phyloP scores from a whole-genome alignment of 35 echinoderm and acorn worm genomes.

The Eucidaris tribuloides region DNA sequence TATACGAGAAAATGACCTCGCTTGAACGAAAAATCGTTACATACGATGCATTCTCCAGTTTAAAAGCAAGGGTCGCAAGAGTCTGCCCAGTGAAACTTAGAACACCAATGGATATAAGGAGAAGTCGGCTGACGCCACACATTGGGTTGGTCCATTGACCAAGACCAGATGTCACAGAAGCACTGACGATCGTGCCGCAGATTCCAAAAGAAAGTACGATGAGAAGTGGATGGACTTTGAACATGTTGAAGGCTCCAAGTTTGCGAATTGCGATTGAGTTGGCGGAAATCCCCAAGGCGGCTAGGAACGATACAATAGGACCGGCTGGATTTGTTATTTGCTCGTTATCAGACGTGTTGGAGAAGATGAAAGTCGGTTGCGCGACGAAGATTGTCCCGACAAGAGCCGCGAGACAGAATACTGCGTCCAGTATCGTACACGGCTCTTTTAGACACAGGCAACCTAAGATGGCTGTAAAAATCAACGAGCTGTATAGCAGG shows the following conservation, averaged over 20 bases:
- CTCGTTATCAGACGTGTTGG: not conserved
- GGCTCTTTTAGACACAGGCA: not conserved
- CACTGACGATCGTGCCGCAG: not conserved
- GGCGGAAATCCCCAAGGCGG: not conserved
- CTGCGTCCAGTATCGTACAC: not conserved
- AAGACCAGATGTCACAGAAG: not conserved
- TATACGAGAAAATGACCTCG: not conserved
- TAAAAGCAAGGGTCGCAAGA: not conserved
- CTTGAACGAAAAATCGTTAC: not conserved
- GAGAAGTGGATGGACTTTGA: not conserved
- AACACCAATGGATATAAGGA: not conserved
- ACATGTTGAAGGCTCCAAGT: not conserved
- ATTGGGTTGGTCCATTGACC: not conserved
- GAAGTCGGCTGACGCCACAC: not conserved
- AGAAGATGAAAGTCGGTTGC: not conserved
- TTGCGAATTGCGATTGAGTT: not conserved
- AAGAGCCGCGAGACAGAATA: not conserved
- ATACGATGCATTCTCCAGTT: not conserved
- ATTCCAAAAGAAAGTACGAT: not conserved
- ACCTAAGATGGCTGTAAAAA: not conserved
- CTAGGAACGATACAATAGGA: not conserved
- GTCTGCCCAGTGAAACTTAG: not conserved
- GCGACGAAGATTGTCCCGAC: not conserved
- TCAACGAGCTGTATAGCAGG: not conserved
- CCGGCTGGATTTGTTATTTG: not conserved